Percentiles rank a stretch among this genome's conserved stretches.
These are phyloP conservation scores for Dendrolimus kikuchii DNA, from an alignment of 1,140 invertebrate species.

Conservation along the genomic window DNA sequence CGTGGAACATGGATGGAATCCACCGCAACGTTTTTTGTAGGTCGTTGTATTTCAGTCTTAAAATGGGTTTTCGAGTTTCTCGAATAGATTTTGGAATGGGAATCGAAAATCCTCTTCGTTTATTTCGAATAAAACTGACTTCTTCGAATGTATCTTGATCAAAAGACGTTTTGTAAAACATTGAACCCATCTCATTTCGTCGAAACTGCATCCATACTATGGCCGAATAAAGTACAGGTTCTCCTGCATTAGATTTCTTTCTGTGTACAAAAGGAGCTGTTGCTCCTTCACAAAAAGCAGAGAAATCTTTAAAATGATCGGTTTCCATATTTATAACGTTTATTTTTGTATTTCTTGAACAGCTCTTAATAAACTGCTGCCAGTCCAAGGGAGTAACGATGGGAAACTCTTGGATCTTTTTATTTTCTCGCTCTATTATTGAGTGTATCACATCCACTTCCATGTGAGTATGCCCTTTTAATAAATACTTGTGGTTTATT, in stretches of 20 bases:
- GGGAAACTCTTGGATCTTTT: conserved; percentile 10
- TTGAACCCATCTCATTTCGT: conserved; percentile 7
- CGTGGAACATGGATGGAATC: too few relatives aligned
- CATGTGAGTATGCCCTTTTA: conserved; percentile 7
- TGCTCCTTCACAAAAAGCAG: conserved; percentile 6
- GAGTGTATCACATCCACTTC: conserved; percentile 12
- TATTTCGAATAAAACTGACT: too few relatives aligned
- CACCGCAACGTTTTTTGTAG: conserved; percentile 4
- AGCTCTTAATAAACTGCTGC: conserved; percentile 10
- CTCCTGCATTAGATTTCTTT: conserved; percentile 5
- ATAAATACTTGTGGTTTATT: conserved; percentile 11
- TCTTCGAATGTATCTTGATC: too few relatives aligned
- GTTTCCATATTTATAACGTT: conserved; percentile 10
- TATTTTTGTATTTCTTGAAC: conserved; percentile 10
- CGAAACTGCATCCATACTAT: conserved; percentile 13
- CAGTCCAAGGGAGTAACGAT: conserved; percentile 13
- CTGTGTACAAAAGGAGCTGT: conserved; percentile 10
- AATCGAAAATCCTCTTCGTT: too few relatives aligned
- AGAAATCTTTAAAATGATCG: conserved; percentile 10
- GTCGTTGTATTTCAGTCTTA: conserved; percentile 10
- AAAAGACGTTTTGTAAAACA: not conserved
- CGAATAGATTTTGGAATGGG: too few relatives aligned
- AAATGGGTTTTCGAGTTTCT: conserved; percentile 4
- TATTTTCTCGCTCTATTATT: conserved; percentile 10
- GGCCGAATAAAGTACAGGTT: conserved; percentile 6